Evolutionary conservation across 2,113 vertebrate species (phyloP).

Genomic region (Acinonyx jubatus): DNA sequence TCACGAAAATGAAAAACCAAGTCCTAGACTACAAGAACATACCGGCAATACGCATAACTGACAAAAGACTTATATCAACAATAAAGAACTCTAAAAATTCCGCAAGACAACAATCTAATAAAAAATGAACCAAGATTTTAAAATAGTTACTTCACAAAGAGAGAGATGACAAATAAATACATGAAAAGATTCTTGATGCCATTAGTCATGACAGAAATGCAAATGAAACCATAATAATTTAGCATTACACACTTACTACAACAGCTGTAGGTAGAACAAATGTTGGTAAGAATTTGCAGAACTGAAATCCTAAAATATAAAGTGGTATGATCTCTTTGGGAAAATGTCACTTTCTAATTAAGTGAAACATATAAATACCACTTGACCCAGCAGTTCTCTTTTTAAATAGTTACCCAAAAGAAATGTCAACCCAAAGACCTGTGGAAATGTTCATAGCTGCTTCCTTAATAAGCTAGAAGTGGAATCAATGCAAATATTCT

Average conservation of each 20-base stretch:
- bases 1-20: slow-evolving; percentile 22
- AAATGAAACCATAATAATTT: neutral
- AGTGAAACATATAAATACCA: neutral
- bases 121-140: neutral
- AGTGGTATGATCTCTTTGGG: neutral
- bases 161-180: neutral
- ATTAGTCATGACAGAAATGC: neutral
- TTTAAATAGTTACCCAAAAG: neutral
- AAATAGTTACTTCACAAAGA: neutral
- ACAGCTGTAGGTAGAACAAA: neutral
- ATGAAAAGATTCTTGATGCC: neutral
- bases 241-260: neutral
- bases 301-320: neutral
- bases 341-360: slow-evolving; percentile 20
- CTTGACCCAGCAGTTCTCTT: neutral
- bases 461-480: slow-evolving; percentile 14
- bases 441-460: neutral
- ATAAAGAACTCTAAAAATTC: neutral
- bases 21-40: neutral
- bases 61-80: neutral
- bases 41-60: neutral
- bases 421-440: neutral
- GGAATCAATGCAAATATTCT: neutral
- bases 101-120: neutral
- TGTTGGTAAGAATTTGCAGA: neutral